Conservation (phyloP, 2,888 invertebrate genomes). For the Oligia fasciuncula region DNA sequence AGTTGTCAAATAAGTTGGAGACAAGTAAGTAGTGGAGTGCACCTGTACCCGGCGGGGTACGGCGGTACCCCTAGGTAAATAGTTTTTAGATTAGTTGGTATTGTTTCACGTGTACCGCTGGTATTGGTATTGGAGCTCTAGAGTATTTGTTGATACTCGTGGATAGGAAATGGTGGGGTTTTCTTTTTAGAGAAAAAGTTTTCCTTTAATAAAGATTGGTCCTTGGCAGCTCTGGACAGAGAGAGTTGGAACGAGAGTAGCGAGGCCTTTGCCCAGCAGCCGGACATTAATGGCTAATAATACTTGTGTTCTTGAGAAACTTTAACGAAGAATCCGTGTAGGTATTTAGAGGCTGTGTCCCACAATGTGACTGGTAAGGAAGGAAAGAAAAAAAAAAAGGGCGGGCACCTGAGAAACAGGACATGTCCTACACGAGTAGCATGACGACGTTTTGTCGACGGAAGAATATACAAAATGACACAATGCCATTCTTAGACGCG, state of each 20-base stretch:
- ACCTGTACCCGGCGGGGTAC: constrained; percentile 47
- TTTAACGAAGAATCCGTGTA: background rate
- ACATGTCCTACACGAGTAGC: too few relatives aligned
- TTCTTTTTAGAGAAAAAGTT: background rate
- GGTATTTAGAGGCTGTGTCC: too few relatives aligned
- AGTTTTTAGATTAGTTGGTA: constrained; percentile 67
- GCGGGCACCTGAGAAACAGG: too few relatives aligned
- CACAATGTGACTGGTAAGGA: background rate
- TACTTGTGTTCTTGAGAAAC: background rate
- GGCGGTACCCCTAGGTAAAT: constrained; percentile 47
- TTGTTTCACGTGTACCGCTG: constrained; percentile 44
- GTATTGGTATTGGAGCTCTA: constrained; percentile 51
- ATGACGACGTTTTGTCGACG: too few relatives aligned
- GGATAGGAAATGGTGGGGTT: background rate
- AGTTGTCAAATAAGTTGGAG: constrained; percentile 64
- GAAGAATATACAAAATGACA: too few relatives aligned
- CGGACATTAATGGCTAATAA: background rate
- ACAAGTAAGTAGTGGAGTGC: constrained; percentile 58
- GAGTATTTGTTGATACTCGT: constrained; percentile 32
- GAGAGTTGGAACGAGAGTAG: background rate
- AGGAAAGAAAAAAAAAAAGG: too few relatives aligned
- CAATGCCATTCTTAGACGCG: too few relatives aligned
- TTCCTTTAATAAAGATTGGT: background rate
- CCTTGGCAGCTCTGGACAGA: background rate
- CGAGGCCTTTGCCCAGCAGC: background rate